Evolutionary conservation across 2,797 vertebrate genomes (phyloP).

Genomic region (Pipistrellus pygmaeus): DNA sequence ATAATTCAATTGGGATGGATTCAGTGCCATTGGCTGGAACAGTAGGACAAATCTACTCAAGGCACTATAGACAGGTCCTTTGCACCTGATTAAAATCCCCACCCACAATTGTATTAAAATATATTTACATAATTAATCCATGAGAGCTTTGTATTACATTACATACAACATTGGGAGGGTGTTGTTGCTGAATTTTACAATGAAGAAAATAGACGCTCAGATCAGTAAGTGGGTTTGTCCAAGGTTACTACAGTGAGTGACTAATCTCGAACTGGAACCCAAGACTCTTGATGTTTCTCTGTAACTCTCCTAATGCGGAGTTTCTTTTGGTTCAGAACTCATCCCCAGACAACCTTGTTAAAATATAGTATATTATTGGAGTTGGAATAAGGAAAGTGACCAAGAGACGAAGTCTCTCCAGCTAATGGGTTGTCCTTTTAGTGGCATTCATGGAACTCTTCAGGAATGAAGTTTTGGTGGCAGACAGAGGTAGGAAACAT

Average conservation of each 20-base stretch:
- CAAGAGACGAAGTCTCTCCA: background rate
- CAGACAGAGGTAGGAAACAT: background rate
- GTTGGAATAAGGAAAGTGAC: background rate
- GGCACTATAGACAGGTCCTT: background rate
- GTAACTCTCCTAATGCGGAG: background rate
- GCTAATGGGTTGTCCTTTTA: background rate
- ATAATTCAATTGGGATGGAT: background rate
- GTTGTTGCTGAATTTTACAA: background rate
- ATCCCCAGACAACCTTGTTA: background rate
- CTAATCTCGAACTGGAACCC: background rate
- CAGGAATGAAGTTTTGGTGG: background rate
- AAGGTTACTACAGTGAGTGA: background rate
- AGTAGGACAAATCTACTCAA: background rate
- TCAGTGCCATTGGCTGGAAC: background rate
- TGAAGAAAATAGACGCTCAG: background rate
- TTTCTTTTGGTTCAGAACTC: background rate
- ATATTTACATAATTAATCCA: background rate
- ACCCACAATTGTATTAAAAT: background rate
- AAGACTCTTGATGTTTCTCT: background rate
- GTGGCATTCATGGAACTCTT: background rate
- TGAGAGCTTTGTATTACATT: background rate
- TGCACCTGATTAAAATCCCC: background rate
- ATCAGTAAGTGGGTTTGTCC: background rate
- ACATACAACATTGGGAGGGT: background rate
- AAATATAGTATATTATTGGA: background rate